A percentile compares a stretch with the other conserved stretches of the same genome.
phyloP scores from a whole-genome alignment of 2,113 vertebrate genomes.

The Misgurnus anguillicaudatus region DNA sequence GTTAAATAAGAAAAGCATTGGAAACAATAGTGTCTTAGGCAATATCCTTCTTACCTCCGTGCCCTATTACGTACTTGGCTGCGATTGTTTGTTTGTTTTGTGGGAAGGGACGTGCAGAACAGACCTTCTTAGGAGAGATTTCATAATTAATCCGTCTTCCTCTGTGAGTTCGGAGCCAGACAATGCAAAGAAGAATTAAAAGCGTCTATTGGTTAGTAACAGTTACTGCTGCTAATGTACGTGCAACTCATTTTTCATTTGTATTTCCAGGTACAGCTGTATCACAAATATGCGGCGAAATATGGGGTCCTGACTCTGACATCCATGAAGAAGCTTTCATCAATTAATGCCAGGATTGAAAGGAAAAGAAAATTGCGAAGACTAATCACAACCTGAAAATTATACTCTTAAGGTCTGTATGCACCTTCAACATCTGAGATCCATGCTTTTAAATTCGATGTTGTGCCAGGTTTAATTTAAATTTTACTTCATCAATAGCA shows the following conservation, averaged over 20 bases:
- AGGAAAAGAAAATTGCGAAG: neutral
- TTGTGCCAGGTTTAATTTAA: no score
- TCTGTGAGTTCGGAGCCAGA: conserved; percentile 51
- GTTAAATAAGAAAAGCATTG: conserved; percentile 1
- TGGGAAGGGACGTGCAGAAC: conserved; percentile 8
- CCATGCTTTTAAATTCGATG: no score
- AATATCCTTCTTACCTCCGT: conserved; percentile 17
- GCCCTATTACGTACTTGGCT: conserved; percentile 8
- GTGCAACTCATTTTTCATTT: conserved; percentile 14
- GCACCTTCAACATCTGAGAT: no score
- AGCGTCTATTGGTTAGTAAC: conserved; percentile 33
- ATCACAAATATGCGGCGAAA: neutral
- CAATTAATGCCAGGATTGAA: neutral
- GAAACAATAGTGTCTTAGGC: conserved; percentile 29
- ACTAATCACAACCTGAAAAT: neutral
- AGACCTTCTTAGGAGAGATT: conserved; percentile 58
- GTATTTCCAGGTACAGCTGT: neutral
- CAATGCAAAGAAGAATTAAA: conserved; percentile 49
- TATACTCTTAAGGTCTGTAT: no score
- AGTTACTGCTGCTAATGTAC: conserved; percentile 37
- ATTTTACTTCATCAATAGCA: no score
- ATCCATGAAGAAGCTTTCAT: neutral
- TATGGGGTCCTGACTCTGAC: neutral
- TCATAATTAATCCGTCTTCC: conserved; percentile 62
- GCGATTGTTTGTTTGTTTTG: conserved; percentile 27